phyloP scores from a whole-genome alignment of 2,113 vertebrate species.

The Lasiurus borealis region DNA sequence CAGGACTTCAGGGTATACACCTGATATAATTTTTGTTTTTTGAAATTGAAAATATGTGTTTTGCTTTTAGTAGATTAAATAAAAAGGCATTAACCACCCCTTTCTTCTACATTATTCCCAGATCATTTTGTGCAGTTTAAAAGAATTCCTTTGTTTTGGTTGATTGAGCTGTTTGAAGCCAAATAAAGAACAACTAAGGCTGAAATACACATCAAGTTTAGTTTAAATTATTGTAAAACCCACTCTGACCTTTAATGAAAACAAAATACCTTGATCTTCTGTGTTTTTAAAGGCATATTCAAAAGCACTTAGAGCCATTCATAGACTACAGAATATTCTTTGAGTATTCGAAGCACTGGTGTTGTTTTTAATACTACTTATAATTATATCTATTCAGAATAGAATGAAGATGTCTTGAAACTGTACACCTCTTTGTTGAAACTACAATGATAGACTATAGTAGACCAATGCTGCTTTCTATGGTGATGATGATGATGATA shows the following conservation, averaged over 20 bases:
- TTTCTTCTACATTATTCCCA: background rate
- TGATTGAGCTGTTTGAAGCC: background rate
- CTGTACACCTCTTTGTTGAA: conserved; percentile 21
- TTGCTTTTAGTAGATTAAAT: background rate
- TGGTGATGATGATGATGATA: background rate
- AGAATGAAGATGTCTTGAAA: conserved; percentile 2
- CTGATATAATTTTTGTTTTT: background rate
- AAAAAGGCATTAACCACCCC: background rate
- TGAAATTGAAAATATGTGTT: background rate
- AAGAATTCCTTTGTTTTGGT: background rate
- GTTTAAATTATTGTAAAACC: background rate
- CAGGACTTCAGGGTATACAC: background rate
- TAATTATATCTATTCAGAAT: background rate
- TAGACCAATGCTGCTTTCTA: background rate
- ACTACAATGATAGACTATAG: background rate
- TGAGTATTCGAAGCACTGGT: background rate
- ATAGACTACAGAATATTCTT: background rate
- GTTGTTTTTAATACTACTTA: background rate
- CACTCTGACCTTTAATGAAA: conserved; percentile 2
- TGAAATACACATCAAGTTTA: background rate
- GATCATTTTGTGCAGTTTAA: background rate
- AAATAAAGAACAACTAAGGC: background rate
- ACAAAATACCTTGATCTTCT: background rate
- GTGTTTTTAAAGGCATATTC: background rate
- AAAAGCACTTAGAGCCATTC: background rate